Evolutionary conservation across 64 coral and sea anemone genomes (phyloP).

Genomic region (Cladopsammia gracilis): DNA sequence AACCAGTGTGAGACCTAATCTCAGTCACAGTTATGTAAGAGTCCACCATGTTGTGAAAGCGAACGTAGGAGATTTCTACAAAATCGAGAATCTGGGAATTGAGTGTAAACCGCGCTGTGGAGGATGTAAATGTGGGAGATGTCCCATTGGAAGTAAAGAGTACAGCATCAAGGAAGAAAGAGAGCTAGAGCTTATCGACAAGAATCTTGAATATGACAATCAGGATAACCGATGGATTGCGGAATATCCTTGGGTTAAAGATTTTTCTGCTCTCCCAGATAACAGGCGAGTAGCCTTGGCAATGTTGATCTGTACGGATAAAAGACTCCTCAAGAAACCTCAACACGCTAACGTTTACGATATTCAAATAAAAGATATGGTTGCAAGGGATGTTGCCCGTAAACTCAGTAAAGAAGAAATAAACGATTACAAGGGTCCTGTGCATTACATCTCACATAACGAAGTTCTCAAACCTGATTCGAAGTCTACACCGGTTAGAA

Average conservation of each 20-base stretch:
- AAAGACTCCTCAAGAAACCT: constrained; percentile 35
- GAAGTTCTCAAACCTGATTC: constrained; percentile 63
- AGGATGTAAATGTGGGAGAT: constrained; percentile 48
- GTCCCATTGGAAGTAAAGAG: constrained; percentile 18
- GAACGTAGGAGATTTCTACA: constrained; percentile 18
- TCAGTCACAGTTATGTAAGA: not conserved
- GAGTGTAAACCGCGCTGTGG: constrained; percentile 36
- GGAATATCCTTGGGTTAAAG: constrained; percentile 61
- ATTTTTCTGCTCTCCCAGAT: constrained; percentile 22
- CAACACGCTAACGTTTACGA: constrained; percentile 55
- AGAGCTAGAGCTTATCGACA: constrained; percentile 44
- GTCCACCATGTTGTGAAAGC: constrained; percentile 7
- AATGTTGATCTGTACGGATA: constrained; percentile 64
- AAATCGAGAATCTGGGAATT: constrained; percentile 35
- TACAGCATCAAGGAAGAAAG: constrained; percentile 65
- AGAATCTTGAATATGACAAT: constrained; percentile 31
- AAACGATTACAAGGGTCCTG: constrained; percentile 60
- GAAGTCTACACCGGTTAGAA: constrained; percentile 57
- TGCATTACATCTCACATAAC: constrained; percentile 59
- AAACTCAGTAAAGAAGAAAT: constrained; percentile 61
- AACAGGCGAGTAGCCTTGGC: constrained; percentile 42
- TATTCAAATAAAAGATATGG: constrained; percentile 67
- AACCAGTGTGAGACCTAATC: constrained; percentile 10
- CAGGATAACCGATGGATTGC: constrained; percentile 25
- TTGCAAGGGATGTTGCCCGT: constrained; percentile 48